A percentile compares a stretch with the other conserved stretches of the same genome.
phyloP scores from a whole-genome alignment of 2,888 invertebrate species.

The Mechanitis mazaeus region DNA sequence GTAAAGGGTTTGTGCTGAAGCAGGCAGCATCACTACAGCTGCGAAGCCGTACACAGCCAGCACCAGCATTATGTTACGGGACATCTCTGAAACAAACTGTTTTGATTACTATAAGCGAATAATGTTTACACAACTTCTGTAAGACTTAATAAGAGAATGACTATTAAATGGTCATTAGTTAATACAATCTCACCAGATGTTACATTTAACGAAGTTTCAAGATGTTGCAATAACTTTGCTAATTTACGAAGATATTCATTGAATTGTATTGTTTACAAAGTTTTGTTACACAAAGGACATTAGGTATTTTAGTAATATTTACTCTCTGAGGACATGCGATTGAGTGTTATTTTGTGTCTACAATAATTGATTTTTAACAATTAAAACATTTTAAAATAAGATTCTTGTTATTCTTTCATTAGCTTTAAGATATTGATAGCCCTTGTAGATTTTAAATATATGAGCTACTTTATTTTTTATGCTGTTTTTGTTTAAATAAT shows the following conservation, averaged over 20 bases:
- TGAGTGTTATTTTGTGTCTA: background rate
- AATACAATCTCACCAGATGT: too few species aligned
- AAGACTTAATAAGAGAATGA: too few species aligned
- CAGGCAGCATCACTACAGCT: constrained; percentile 49
- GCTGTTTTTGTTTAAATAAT: too few species aligned
- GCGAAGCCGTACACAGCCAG: constrained; percentile 55
- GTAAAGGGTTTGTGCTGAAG: constrained; percentile 58
- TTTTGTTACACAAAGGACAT: background rate
- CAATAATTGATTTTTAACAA: background rate
- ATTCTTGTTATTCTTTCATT: background rate
- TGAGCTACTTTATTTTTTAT: too few species aligned
- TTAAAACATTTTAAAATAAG: background rate
- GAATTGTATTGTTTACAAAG: background rate
- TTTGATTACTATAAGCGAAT: background rate
- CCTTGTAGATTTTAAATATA: too few species aligned
- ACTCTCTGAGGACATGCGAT: background rate
- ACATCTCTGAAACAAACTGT: constrained; percentile 63
- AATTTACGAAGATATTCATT: constrained; percentile 2
- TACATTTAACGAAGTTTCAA: background rate
- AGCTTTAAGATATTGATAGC: too few species aligned
- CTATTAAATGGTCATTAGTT: too few species aligned
- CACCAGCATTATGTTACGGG: constrained; percentile 51
- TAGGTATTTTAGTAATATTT: background rate
- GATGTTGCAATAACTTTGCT: constrained; percentile 3
- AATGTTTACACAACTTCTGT: background rate